A percentile compares a stretch with the other conserved stretches of the same genome.
Conservation (phyloP, 2,888 invertebrate species). For the Strigamia maritima region DNA sequence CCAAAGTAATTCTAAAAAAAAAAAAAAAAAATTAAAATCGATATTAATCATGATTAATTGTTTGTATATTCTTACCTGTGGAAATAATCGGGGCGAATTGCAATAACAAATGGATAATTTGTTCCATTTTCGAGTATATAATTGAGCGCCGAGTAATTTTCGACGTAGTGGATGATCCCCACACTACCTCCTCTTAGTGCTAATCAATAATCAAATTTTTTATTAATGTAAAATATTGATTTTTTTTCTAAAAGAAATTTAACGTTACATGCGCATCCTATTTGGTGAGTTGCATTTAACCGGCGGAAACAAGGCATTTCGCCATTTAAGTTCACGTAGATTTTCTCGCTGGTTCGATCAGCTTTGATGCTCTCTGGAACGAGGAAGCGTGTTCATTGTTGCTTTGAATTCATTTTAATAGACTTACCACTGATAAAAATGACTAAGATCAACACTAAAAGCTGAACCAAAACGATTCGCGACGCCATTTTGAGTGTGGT, state of each 20-base stretch:
- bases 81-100: neutral
- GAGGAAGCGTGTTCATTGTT: neutral
- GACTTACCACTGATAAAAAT: neutral
- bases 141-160: neutral
- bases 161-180: neutral
- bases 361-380: neutral
- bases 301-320: slow-evolving; percentile 29
- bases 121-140: neutral
- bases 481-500: too few species aligned
- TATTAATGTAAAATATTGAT: neutral
- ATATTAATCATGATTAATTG: neutral
- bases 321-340: slow-evolving; percentile 2
- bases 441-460: too few species aligned
- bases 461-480: too few species aligned
- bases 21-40: slow-evolving; percentile 11
- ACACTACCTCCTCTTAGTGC: slow-evolving; percentile 32
- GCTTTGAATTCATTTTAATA: neutral
- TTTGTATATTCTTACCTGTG: neutral
- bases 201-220: neutral
- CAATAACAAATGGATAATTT: slow-evolving; percentile 26
- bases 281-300: slow-evolving; percentile 35
- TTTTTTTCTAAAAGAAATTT: neutral
- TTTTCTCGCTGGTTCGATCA: slow-evolving; percentile 24
- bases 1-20: slow-evolving; percentile 47
- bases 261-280: slow-evolving; percentile 29